A percentile compares a stretch with the other conserved stretches of the same genome.
These are phyloP conservation scores for Dryoscopus gambensis DNA, from an alignment of 2,113 vertebrate genomes.

Conservation along the genomic window DNA sequence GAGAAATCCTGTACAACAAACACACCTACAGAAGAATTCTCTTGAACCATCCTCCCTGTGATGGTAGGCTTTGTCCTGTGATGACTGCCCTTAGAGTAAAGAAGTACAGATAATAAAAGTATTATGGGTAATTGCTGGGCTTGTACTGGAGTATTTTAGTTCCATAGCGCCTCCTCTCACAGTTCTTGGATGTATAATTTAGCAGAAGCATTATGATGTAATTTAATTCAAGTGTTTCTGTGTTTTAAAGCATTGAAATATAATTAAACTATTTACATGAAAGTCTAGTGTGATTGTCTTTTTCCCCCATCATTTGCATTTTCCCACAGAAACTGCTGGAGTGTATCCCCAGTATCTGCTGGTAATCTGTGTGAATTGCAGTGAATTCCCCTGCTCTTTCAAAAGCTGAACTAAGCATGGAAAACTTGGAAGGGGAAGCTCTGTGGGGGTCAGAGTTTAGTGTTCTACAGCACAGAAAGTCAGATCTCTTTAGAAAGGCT, in stretches of 20 bases:
- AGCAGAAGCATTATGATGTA: slow-evolving; percentile 52
- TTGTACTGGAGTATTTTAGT: slow-evolving; percentile 24
- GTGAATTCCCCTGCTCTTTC: background rate
- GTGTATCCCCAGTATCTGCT: background rate
- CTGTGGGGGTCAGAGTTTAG: background rate
- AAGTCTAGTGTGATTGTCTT: background rate
- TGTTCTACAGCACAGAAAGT: background rate
- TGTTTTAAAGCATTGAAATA: slow-evolving; percentile 53
- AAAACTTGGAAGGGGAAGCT: background rate
- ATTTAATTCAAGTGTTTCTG: slow-evolving; percentile 59
- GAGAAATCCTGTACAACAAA: background rate
- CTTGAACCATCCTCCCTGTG: background rate
- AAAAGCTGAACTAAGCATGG: background rate
- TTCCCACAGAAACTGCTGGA: background rate
- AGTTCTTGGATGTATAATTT: slow-evolving; percentile 21
- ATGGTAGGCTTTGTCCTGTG: background rate
- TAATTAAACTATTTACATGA: slow-evolving; percentile 67
- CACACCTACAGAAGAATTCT: background rate
- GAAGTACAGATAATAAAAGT: background rate
- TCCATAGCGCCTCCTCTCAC: background rate
- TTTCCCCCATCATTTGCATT: background rate
- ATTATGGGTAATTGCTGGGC: slow-evolving; percentile 1
- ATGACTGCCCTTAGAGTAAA: background rate
- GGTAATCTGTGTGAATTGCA: background rate
- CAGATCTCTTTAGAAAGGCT: background rate